phyloP scores from a whole-genome alignment of 2,888 invertebrate genomes.

The Acleris cristana region DNA sequence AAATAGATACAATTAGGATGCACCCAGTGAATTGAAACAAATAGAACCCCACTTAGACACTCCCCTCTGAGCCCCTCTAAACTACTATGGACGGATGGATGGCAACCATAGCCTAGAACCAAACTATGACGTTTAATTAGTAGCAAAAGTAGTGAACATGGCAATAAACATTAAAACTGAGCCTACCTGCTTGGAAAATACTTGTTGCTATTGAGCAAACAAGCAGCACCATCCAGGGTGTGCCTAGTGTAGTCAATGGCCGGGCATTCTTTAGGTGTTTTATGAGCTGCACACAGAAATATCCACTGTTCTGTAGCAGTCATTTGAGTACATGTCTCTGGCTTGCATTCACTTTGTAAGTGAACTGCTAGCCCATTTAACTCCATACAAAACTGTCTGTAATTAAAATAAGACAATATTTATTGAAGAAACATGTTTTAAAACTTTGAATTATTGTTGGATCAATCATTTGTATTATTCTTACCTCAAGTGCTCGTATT shows the following conservation, averaged over 20 bases:
- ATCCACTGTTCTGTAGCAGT: constrained; percentile 99
- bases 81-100: no score
- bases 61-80: no score
- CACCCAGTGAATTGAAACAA: no score
- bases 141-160: no score
- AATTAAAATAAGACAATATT: constrained; percentile 43
- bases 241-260: constrained; percentile 99
- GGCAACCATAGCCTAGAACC: no score
- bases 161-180: no score
- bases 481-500: constrained; percentile 98
- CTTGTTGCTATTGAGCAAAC: constrained; percentile 99
- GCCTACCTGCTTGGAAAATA: constrained; percentile 98
- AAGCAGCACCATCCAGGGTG: constrained; percentile 99
- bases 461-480: neutral
- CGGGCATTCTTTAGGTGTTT: constrained; percentile 99
- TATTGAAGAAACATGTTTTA: no score
- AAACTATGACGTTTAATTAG: no score
- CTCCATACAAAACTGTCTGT: constrained; percentile 99
- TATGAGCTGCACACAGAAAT: constrained; percentile 99
- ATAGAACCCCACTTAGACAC: no score
- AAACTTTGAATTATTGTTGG: neutral
- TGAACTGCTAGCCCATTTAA: constrained; percentile 98
- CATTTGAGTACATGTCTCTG: constrained; percentile 99
- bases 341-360: constrained; percentile 97
- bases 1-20: no score